Evolutionary conservation across 2,797 vertebrate genomes (phyloP), one percentile per base, ranked within the genome.

Genomic region (Lutjanus argentimaculatus): DNA sequence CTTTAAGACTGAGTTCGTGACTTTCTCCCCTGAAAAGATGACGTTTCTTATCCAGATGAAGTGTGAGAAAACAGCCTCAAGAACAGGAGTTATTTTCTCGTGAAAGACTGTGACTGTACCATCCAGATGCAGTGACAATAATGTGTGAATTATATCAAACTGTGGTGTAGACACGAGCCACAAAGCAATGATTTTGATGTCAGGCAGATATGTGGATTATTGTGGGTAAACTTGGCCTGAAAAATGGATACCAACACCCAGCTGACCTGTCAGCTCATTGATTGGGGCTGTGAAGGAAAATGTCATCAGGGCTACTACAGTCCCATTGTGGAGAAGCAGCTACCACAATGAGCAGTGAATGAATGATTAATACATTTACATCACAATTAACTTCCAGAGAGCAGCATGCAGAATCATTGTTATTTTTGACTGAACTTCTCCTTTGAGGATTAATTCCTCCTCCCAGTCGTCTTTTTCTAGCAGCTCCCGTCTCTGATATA

Each of bases 401-500:
- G 40, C 69, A 25, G 53, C 9, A 16, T 61, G 36, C 69, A 79
- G 75, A 0, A 80, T 72, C 13, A 46, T 52, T 56, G 58, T 73
- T 89, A 89, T 88, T 87, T 88, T 77, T 72, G 65, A 63, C 80
- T 53, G 42, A 40, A 80, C 61, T 15, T 68, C 75, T 81, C 77
- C 73, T 74, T 67, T 80, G 71, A 81, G 71, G 81, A 72, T 79
- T 57, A 45, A 69, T 78, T 86, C 49, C 43, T 65, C 66, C 53
- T 67, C n/a, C 42, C 53, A 72, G 25, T 17, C 40, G 51, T 51
- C 12, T 67, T 72, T 80, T 77, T 78, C 36, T n/a, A 57, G 56
- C 75, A n/a, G 51, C 58, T 77, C 30, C 75, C 52, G 59, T 71
- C 69, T 89, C 83, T 91, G 79, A 90, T 85, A 83, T 84, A 70